These are phyloP conservation scores for Callorhinus ursinus DNA, from an alignment of 2,113 vertebrate species.

Conservation along the genomic window DNA sequence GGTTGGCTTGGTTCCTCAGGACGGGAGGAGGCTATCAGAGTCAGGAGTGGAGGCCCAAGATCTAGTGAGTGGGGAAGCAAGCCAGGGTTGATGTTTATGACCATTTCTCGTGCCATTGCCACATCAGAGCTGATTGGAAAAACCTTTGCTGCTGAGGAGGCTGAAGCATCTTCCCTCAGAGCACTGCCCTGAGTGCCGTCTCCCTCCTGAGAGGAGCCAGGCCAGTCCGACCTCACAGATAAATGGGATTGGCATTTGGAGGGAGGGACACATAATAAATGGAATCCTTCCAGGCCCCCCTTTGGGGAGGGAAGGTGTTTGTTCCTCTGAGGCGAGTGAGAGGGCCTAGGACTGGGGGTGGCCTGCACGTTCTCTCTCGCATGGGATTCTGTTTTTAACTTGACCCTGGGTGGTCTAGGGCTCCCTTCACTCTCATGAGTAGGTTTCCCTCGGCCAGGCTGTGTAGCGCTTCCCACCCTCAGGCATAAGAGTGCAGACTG, in stretches of 20 bases:
- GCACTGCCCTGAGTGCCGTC: conserved; percentile 21
- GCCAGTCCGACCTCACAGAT: background rate
- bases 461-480: background rate
- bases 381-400: background rate
- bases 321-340: background rate
- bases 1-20: background rate
- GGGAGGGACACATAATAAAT: background rate
- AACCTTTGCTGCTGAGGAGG: conserved; percentile 81
- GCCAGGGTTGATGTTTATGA: conserved; percentile 64
- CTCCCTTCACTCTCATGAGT: background rate
- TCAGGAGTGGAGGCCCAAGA: conserved; percentile 44
- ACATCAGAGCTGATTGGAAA: conserved; percentile 72
- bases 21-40: background rate
- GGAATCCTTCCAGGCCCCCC: background rate
- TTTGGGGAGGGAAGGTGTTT: background rate
- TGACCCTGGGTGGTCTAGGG: background rate
- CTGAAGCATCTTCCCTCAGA: conserved; percentile 70
- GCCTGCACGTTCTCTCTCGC: background rate
- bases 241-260: background rate
- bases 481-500: background rate
- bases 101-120: conserved; percentile 72
- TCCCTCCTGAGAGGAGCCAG: conserved; percentile 50
- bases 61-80: background rate
- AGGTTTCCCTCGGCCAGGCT: background rate
- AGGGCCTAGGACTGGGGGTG: background rate